Evolutionary conservation across 1,140 invertebrate genomes (phyloP).

Genomic region (Acromyrmex heyeri): DNA sequence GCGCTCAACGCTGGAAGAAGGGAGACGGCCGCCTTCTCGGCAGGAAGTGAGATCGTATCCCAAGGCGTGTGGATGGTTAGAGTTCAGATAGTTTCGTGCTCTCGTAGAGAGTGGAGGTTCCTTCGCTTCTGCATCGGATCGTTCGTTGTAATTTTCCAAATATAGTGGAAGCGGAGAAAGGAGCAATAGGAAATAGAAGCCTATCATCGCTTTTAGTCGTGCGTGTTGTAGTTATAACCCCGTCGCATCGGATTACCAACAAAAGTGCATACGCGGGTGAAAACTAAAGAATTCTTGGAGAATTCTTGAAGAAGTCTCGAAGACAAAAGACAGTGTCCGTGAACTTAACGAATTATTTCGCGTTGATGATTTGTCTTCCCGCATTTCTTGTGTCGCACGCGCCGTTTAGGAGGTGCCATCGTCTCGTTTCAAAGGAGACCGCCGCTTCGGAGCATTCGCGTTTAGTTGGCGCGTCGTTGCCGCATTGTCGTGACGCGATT

Average conservation of each 20-base stretch:
- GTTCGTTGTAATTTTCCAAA: not conserved
- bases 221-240: not conserved
- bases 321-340: not conserved
- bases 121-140: constrained; percentile 27
- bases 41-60: constrained; percentile 78
- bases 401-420: not conserved
- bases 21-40: constrained; percentile 72
- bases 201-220: not conserved
- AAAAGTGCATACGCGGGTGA: not conserved
- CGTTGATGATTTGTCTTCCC: not conserved
- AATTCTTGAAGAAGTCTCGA: too few species aligned
- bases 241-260: not conserved
- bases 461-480: constrained; percentile 58
- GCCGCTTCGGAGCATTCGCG: constrained; percentile 20
- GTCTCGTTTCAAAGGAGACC: constrained; percentile 12
- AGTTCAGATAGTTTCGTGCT: constrained; percentile 81
- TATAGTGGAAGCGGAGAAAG: not conserved
- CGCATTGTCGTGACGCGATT: constrained; percentile 67
- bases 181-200: not conserved
- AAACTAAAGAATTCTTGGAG: not conserved
- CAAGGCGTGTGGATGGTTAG: constrained; percentile 63
- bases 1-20: constrained; percentile 31
- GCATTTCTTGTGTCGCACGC: not conserved
- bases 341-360: not conserved
- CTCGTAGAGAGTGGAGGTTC: constrained; percentile 79